A percentile compares a stretch with the other conserved stretches of the same genome.
Conservation (phyloP, 2,888 invertebrate species). For the Dasysyrphus albostriatus region DNA sequence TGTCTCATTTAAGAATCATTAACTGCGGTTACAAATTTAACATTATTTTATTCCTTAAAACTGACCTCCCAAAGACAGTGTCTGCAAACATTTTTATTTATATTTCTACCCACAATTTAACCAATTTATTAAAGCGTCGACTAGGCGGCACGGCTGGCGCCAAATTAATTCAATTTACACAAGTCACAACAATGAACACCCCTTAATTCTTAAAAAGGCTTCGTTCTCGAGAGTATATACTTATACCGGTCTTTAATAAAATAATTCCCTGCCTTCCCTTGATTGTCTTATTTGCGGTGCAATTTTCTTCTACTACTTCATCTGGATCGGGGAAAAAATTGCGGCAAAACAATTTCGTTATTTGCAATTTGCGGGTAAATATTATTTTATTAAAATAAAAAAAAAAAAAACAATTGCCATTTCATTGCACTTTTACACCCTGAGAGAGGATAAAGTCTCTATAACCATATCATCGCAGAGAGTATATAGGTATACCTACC, state of each 20-base stretch:
- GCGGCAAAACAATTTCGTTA: constrained; percentile 61
- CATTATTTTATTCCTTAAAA: too few relatives aligned
- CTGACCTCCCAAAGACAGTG: too few relatives aligned
- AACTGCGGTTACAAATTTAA: too few relatives aligned
- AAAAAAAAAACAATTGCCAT: constrained; percentile 31
- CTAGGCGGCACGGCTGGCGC: constrained; percentile 35
- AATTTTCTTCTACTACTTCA: constrained; percentile 57
- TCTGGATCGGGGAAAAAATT: constrained; percentile 16
- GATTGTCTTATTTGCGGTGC: constrained; percentile 64
- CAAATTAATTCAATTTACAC: constrained; percentile 71
- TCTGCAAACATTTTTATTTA: not conserved
- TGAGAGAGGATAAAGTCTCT: not conserved
- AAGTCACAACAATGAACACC: constrained; percentile 65
- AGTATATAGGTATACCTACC: not conserved
- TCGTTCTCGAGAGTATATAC: constrained; percentile 5
- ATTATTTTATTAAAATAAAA: constrained; percentile 49
- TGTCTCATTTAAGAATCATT: too few relatives aligned
- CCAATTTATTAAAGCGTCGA: constrained; percentile 42
- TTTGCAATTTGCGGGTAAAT: constrained; percentile 68
- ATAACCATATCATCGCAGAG: not conserved
- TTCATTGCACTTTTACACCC: constrained; percentile 41
- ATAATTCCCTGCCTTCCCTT: constrained; percentile 49
- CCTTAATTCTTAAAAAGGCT: constrained; percentile 24
- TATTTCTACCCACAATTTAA: constrained; percentile 46
- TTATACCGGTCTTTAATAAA: constrained; percentile 38